These are phyloP conservation scores for Itoplectis maculator DNA, from an alignment of 2,888 invertebrate species.

Conservation along the genomic window DNA sequence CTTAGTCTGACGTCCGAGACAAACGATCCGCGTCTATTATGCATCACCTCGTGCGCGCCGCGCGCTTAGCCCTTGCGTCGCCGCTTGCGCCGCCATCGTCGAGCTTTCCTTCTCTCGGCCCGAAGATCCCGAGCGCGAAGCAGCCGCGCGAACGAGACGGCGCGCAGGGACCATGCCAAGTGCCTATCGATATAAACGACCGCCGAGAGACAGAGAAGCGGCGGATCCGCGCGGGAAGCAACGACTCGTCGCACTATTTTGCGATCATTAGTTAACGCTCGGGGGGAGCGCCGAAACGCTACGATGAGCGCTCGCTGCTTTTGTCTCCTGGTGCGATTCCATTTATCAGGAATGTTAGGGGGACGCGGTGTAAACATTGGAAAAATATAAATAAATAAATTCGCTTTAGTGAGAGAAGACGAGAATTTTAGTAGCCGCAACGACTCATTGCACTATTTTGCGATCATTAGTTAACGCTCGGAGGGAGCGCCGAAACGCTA, in stretches of 20 bases:
- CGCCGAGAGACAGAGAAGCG: no score
- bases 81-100: no score
- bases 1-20: constrained; percentile 65
- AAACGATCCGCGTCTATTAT: constrained; percentile 61
- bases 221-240: constrained; percentile 25
- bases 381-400: not conserved
- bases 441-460: no score
- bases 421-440: no score
- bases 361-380: not conserved
- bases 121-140: no score
- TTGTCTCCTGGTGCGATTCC: not conserved
- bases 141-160: not conserved
- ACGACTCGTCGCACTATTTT: constrained; percentile 3
- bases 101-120: no score
- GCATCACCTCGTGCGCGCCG: constrained; percentile 9
- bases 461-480: no score
- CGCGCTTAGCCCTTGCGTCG: constrained; percentile 20
- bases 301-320: not conserved
- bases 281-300: not conserved
- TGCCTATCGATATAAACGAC: constrained; percentile 41
- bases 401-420: not conserved
- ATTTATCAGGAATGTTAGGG: not conserved
- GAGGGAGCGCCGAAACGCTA: no score
- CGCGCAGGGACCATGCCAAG: constrained; percentile 25
- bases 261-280: constrained; percentile 42